phyloP scores from a whole-genome alignment of 1,140 invertebrate species.

The Macrostomum lignano region DNA sequence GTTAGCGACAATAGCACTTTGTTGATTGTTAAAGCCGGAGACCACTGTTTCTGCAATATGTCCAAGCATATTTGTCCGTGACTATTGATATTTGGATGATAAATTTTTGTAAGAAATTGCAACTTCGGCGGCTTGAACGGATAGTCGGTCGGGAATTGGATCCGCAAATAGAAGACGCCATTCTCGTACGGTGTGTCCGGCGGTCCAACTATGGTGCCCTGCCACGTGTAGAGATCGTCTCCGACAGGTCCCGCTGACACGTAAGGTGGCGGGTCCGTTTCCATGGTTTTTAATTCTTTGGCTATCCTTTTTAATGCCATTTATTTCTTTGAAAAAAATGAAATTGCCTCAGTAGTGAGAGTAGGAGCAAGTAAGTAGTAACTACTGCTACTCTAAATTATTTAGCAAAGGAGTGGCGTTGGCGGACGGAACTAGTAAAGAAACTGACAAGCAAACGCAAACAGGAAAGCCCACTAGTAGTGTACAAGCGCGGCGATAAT shows the following conservation, averaged over 20 bases:
- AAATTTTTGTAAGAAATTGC: constrained; percentile 95
- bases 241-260: constrained; percentile 11
- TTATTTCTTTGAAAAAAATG: no score
- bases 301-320: constrained; percentile 5
- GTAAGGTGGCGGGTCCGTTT: constrained; percentile 9
- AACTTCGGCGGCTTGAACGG: constrained; percentile 90
- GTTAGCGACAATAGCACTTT: constrained; percentile 69
- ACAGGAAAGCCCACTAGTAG: no score
- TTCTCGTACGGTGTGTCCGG: constrained; percentile 4
- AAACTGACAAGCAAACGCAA: no score
- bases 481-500: no score
- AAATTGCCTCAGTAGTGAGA: no score
- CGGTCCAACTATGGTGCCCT: constrained; percentile 10
- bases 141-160: constrained; percentile 54
- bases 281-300: constrained; percentile 8
- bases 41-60: constrained; percentile 93
- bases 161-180: constrained; percentile 37
- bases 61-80: constrained; percentile 98
- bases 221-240: constrained; percentile 10
- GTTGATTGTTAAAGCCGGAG: constrained; percentile 90
- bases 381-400: no score
- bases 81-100: constrained; percentile 99
- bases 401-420: no score
- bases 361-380: no score
- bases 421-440: no score